Evolutionary conservation across 2,797 vertebrate species (phyloP).

Genomic region (Poecilia velifera): DNA sequence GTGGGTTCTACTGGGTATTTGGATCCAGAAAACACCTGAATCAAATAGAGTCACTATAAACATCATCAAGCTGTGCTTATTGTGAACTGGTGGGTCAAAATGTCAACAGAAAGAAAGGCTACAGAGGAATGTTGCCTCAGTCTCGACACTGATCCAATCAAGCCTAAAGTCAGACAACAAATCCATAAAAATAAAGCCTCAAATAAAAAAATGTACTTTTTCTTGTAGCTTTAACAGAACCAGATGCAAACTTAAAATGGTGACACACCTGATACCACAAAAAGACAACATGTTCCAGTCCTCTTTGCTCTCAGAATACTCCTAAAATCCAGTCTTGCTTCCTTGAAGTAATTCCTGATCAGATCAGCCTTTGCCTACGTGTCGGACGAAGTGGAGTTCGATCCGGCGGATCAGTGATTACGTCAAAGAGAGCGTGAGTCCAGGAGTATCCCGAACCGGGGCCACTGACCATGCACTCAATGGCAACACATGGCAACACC

Average conservation of each 20-base stretch:
- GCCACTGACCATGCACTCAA: conserved; percentile 72
- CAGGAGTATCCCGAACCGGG: conserved; percentile 70
- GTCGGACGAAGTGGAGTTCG: conserved; percentile 17
- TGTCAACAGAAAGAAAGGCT: conserved; percentile 56
- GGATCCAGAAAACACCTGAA: conserved; percentile 1
- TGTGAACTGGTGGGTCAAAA: conserved; percentile 34
- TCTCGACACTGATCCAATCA: conserved; percentile 30
- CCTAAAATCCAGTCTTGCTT: conserved; percentile 62
- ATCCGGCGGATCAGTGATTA: conserved; percentile 64
- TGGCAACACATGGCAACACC: conserved; percentile 69
- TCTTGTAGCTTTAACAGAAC: conserved; percentile 38
- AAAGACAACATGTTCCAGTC: conserved; percentile 49
- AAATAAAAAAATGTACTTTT: neutral
- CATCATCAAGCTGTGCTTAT: conserved; percentile 6
- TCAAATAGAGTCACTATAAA: conserved; percentile 11
- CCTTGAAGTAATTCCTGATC: conserved; percentile 72
- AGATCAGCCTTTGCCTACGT: neutral
- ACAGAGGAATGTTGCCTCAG: conserved; percentile 49
- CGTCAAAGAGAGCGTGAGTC: conserved; percentile 67
- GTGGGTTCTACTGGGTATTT: conserved; percentile 14
- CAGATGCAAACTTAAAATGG: conserved; percentile 70
- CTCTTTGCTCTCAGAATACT: conserved; percentile 65
- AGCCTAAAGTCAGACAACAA: conserved; percentile 26
- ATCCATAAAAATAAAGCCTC: conserved; percentile 30
- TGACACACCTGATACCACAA: conserved; percentile 65